Percentiles rank a stretch among this genome's conserved stretches.
phyloP scores from a whole-genome alignment of 2,113 vertebrate genomes.

The Odocoileus virginianus region DNA sequence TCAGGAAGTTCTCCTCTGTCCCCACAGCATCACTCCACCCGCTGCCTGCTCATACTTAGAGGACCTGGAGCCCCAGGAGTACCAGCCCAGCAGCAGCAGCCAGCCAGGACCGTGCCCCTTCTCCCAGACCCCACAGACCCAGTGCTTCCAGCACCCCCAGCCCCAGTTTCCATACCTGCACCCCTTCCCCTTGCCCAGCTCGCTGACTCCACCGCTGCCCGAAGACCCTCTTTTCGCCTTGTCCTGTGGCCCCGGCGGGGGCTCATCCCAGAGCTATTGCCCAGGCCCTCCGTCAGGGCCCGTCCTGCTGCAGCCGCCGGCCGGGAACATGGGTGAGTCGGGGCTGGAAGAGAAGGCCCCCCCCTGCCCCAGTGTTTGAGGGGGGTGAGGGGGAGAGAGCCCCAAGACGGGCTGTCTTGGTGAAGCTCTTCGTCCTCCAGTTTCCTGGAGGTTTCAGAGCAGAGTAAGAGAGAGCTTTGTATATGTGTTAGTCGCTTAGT shows the following conservation, averaged over 20 bases:
- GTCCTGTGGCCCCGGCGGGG: conserved; percentile 66
- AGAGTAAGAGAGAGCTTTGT: not conserved
- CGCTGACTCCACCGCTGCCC: conserved; percentile 79
- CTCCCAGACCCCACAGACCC: conserved; percentile 68
- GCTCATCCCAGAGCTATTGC: conserved; percentile 72
- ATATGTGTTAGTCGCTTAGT: not conserved
- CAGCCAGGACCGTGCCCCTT: conserved; percentile 71
- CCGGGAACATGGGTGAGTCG: conserved; percentile 69
- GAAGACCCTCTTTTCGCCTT: conserved; percentile 80
- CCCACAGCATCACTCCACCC: conserved; percentile 50
- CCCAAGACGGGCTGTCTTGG: not conserved
- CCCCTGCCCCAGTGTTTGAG: conserved; percentile 35
- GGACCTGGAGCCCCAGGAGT: conserved; percentile 77
- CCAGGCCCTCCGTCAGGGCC: conserved; percentile 74
- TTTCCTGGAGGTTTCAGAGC: not conserved
- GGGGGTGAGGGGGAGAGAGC: conserved; percentile 17
- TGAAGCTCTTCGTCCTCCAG: rapidly evolving
- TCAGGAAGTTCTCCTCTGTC: not conserved
- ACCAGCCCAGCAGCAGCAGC: conserved; percentile 74
- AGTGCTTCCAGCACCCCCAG: conserved; percentile 73
- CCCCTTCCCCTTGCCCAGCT: conserved; percentile 57
- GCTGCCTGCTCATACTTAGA: conserved; percentile 77
- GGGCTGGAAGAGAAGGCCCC: conserved; percentile 59
- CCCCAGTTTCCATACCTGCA: conserved; percentile 78
- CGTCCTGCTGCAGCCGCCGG: conserved; percentile 79